phyloP scores from a whole-genome alignment of 2,888 invertebrate genomes.

The Cylindroiulus punctatus region DNA sequence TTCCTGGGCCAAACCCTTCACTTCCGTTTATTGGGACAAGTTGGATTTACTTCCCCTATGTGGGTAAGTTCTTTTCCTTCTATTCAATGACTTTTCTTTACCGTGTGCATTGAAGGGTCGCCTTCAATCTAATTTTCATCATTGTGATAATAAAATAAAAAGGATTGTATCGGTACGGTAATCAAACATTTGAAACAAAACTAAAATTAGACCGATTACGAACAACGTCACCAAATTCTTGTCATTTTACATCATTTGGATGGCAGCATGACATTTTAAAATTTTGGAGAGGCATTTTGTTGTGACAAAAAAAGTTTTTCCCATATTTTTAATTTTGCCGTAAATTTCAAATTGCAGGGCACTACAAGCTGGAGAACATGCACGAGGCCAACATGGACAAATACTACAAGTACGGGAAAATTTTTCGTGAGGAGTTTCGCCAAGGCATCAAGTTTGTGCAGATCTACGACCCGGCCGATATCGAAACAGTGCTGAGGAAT shows the following conservation, averaged over 20 bases:
- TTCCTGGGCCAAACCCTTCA: slow-evolving; percentile 62
- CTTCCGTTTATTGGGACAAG: slow-evolving; percentile 61
- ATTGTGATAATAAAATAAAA: too few species aligned
- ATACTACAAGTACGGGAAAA: slow-evolving; percentile 61
- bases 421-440: slow-evolving; percentile 61
- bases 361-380: slow-evolving; percentile 60
- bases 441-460: slow-evolving; percentile 61
- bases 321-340: background rate
- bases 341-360: slow-evolving; percentile 55
- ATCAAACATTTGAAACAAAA: too few species aligned
- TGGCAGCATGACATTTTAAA: too few species aligned
- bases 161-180: too few species aligned
- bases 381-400: slow-evolving; percentile 62
- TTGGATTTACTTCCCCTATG: slow-evolving; percentile 61
- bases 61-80: slow-evolving; percentile 56
- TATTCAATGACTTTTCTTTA: too few species aligned
- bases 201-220: too few species aligned
- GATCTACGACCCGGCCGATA: slow-evolving; percentile 61
- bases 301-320: too few species aligned
- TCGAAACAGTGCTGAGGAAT: slow-evolving; percentile 60
- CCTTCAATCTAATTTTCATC: too few species aligned
- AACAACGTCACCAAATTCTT: too few species aligned
- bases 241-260: too few species aligned
- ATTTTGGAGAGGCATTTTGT: too few species aligned
- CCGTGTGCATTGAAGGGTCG: too few species aligned